Conservation (phyloP, 2,888 invertebrate species). For the Lasioglossum oenotherae region DNA sequence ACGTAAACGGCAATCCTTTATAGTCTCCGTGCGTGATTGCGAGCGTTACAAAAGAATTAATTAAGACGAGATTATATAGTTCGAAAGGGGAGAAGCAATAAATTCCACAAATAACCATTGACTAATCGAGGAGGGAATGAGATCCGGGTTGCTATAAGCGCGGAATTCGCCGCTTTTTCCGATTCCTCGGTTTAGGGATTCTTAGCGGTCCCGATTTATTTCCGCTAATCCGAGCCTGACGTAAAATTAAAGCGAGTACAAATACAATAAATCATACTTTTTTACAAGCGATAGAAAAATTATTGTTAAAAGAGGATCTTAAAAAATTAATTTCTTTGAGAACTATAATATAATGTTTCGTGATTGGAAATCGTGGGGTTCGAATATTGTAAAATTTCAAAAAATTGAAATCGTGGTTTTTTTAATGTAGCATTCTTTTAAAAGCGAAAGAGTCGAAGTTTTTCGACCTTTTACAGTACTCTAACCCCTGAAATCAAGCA, state of each 20-base stretch:
- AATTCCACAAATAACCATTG: slow-evolving; percentile 30
- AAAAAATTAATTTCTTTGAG: background rate
- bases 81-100: slow-evolving; percentile 21
- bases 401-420: background rate
- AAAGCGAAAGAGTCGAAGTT: background rate
- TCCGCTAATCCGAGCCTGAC: background rate
- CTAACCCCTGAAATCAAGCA: background rate
- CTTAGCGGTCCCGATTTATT: background rate
- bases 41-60: slow-evolving; percentile 32
- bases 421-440: background rate
- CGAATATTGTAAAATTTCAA: background rate
- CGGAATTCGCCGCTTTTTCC: background rate
- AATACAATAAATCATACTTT: background rate
- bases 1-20: slow-evolving; percentile 1
- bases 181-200: slow-evolving; percentile 4
- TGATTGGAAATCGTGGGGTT: background rate
- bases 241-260: background rate
- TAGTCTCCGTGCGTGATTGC: background rate
- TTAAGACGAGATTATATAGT: slow-evolving; percentile 11
- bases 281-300: background rate
- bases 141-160: background rate
- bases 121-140: slow-evolving; percentile 5
- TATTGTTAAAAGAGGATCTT: background rate
- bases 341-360: background rate
- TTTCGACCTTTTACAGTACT: background rate